phyloP scores from a whole-genome alignment of 1,140 invertebrate species.

The Diorhabda carinulata region DNA sequence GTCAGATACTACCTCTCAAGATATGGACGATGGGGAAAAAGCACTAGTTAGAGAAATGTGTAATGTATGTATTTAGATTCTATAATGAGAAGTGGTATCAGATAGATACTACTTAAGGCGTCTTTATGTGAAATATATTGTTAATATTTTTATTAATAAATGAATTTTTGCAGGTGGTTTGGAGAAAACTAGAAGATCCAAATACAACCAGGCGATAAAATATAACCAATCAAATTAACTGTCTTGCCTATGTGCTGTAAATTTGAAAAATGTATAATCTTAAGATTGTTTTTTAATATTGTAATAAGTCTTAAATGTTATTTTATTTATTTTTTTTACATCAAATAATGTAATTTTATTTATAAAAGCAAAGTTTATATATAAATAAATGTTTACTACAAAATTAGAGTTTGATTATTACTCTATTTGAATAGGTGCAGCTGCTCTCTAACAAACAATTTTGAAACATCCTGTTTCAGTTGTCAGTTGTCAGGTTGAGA shows the following conservation, averaged over 20 bases:
- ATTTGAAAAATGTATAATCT: not conserved
- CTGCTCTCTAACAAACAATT: too few species aligned
- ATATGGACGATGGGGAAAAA: constrained; percentile 86
- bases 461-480: too few species aligned
- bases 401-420: too few species aligned
- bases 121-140: not conserved
- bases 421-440: too few species aligned
- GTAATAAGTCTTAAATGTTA: not conserved
- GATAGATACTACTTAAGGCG: not conserved
- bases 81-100: not conserved
- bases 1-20: constrained; percentile 53
- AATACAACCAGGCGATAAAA: constrained; percentile 53
- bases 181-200: constrained; percentile 66
- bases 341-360: constrained; percentile 7
- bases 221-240: not conserved
- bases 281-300: constrained; percentile 1
- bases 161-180: constrained; percentile 56
- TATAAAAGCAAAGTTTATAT: not conserved
- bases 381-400: not conserved
- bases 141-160: constrained; percentile 1
- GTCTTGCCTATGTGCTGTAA: not conserved
- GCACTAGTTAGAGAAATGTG: constrained; percentile 94
- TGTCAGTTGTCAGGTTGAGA: too few species aligned
- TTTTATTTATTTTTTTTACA: constrained; percentile 9
- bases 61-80: constrained; percentile 65